Evolutionary conservation across 2,113 vertebrate genomes (phyloP), one percentile per base, ranked within the genome.

Genomic region (Diglossa brunneiventris): DNA sequence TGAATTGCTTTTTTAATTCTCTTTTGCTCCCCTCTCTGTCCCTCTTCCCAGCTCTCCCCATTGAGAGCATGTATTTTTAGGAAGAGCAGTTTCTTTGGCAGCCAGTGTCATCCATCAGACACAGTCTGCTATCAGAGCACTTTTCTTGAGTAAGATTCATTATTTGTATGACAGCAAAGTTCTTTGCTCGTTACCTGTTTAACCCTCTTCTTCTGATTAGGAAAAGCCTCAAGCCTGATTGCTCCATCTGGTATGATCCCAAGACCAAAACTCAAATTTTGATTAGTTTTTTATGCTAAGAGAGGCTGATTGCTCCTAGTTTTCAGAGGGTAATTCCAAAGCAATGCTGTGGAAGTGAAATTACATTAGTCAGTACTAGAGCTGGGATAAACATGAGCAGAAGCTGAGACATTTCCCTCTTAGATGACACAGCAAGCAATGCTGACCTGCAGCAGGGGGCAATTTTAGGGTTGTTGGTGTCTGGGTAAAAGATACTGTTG

Each of bases 61-160:
- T 4, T 20, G 74, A 94, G 46, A 74, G 13, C n/a, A 53, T 64
- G 8, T 67, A 61, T 58, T 55, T 46, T 83, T 86, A 59, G 47
- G 67, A 96, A 73, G 21, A 91, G 33, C 55, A 82, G 31, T 96
- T 93, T 92, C 22, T 83, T 95, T 83, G 46, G 18, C 33, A 86
- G 19, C 44, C 19, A 21, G 4, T 67, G 62, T 58, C 37, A 70
- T 58, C 70, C 74, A 15, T 79, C 41, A 75, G 41, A 72, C 39
- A 16, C 58, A 59, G 47, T 72, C 49, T 46, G 42, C 37, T 53
- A 0, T 55, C 39, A 44, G 70, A 41, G 74, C 39, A 33, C 55
- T 78, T 58, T 8, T 15, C 92, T 92, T 87, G 69, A 95, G 69
- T 85, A 80, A 73, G 66, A 52, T 42, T 95, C 59, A 69, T 87